Percentiles rank a stretch among this genome's conserved stretches.
These are phyloP conservation scores for Arctocebus calabarensis DNA, from an alignment of 2,797 vertebrate genomes.

Conservation along the genomic window DNA sequence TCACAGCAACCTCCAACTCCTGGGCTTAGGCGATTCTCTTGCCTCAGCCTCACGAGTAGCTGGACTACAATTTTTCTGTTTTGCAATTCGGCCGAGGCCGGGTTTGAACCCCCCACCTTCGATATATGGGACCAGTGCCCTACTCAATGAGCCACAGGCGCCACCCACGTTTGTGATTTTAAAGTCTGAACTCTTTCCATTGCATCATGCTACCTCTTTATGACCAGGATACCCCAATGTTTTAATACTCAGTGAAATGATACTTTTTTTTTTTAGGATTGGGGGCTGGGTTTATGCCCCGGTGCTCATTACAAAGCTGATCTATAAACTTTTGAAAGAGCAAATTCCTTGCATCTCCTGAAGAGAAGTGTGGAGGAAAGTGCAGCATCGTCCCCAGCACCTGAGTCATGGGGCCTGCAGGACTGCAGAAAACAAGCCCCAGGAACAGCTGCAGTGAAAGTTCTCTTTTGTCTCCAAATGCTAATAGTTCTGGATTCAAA, in stretches of 20 bases:
- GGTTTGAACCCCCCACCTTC: too few species aligned
- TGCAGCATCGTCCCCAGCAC: not conserved
- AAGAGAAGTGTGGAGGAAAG: not conserved
- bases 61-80: too few species aligned
- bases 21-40: too few species aligned
- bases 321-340: conserved; percentile 23
- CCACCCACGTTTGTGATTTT: not conserved
- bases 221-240: not conserved
- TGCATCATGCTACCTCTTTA: not conserved
- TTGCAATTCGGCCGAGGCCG: too few species aligned
- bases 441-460: not conserved
- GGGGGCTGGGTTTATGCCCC: not conserved
- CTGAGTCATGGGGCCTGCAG: not conserved
- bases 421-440: not conserved
- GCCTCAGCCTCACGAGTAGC: too few species aligned
- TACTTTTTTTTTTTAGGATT: not conserved
- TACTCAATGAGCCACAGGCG: too few species aligned
- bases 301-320: not conserved
- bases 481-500: conserved; percentile 83
- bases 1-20: too few species aligned
- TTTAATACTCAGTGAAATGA: not conserved
- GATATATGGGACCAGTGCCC: too few species aligned
- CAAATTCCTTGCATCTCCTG: conserved; percentile 18
- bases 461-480: conserved; percentile 80
- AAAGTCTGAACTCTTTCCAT: not conserved